Evolutionary conservation across 2,113 vertebrate species (phyloP).

Genomic region (Oncorhynchus tshawytscha): DNA sequence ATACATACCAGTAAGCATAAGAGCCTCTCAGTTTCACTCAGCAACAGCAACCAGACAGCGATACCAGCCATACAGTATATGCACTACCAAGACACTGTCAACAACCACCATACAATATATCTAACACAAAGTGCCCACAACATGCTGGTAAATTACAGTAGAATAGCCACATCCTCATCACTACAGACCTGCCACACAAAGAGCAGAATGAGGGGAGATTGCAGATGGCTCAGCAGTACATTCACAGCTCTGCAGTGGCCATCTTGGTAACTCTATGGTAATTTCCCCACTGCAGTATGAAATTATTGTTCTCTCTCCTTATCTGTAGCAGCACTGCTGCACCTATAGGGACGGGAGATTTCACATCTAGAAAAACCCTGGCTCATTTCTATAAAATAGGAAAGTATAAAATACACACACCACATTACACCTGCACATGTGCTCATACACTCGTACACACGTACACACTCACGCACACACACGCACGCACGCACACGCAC

Average conservation of each 20-base stretch:
- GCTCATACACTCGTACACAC: not conserved
- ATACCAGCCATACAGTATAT: not conserved
- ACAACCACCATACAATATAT: not conserved
- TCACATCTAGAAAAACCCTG: conserved; percentile 39
- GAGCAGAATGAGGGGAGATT: conserved; percentile 6
- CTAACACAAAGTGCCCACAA: not conserved
- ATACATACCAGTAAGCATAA: too few relatives aligned
- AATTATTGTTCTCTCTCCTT: conserved; percentile 44
- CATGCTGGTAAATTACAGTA: too few relatives aligned
- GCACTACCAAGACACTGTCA: not conserved
- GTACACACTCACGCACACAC: not conserved
- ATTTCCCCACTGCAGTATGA: conserved; percentile 47
- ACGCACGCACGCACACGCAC: conserved; percentile 14
- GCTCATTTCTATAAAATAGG: conserved; percentile 21
- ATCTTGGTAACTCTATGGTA: conserved; percentile 35
- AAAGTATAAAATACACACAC: conserved; percentile 26
- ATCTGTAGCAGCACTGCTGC: conserved; percentile 27
- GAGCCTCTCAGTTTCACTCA: too few relatives aligned
- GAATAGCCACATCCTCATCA: not conserved
- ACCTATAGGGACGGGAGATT: conserved; percentile 27
- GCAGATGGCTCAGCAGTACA: conserved; percentile 11
- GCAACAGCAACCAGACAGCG: not conserved
- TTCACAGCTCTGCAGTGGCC: conserved; percentile 23
- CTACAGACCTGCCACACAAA: conserved; percentile 8
- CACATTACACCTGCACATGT: not conserved